phyloP scores from a whole-genome alignment of 2,113 vertebrate genomes.

The Pteruthius melanotis region DNA sequence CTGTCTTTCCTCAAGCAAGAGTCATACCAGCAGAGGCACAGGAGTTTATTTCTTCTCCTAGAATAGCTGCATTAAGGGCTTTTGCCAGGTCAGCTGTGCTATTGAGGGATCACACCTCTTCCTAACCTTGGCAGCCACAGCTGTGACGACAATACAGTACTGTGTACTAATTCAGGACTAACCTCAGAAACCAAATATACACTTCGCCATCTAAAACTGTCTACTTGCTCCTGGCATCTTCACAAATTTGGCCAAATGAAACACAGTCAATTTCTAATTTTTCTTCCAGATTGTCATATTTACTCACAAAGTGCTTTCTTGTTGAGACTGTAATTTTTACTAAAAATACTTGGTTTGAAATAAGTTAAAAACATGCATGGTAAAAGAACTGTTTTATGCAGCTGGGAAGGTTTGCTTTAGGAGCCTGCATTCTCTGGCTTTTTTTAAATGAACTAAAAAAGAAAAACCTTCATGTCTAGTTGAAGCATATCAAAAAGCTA shows the following conservation, averaged over 20 bases:
- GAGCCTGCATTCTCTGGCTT: neutral
- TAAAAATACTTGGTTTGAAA: slow-evolving; percentile 19
- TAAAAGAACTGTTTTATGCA: neutral
- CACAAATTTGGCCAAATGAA: neutral
- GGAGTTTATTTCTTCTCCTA: neutral
- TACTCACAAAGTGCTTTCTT: neutral
- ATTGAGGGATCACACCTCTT: slow-evolving; percentile 22
- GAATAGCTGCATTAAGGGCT: neutral
- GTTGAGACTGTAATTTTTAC: slow-evolving; percentile 8
- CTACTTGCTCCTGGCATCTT: neutral
- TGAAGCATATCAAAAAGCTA: neutral
- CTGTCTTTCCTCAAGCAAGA: neutral
- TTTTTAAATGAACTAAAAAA: neutral
- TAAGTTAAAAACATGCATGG: neutral
- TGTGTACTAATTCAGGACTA: slow-evolving; percentile 16
- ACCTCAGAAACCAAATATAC: slow-evolving; percentile 50
- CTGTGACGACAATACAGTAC: neutral
- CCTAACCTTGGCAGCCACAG: slow-evolving; percentile 17
- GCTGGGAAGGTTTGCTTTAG: neutral
- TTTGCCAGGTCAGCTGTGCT: neutral
- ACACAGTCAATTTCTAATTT: neutral
- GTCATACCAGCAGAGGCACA: neutral
- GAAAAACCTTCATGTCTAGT: neutral
- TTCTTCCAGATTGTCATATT: neutral
- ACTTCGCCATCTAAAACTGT: neutral